Evolutionary conservation across 1,140 invertebrate genomes (phyloP).

Genomic region (Wiebesia pumilae): DNA sequence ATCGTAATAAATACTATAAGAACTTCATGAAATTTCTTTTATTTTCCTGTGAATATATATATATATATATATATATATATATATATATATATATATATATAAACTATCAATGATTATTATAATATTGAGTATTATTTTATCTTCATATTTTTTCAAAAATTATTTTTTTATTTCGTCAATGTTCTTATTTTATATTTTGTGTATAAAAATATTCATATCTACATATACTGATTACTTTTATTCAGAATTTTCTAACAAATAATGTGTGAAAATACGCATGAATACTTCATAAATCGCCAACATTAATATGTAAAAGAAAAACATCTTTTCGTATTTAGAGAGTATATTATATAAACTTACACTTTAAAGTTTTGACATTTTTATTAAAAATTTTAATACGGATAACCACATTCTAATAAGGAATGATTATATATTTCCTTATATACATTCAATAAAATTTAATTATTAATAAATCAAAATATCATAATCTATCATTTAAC

Average conservation of each 20-base stretch:
- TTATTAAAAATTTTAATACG: neutral
- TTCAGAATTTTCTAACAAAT: slow-evolving; percentile 35
- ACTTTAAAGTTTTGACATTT: neutral
- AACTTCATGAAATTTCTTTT: too few species aligned
- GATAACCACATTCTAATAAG: neutral
- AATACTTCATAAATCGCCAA: slow-evolving; percentile 30
- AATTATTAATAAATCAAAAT: too few species aligned
- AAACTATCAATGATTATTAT: too few species aligned
- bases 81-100: too few species aligned
- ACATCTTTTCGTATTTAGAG: neutral
- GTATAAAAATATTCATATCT: neutral
- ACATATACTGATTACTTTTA: neutral
- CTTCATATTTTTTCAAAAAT: too few species aligned
- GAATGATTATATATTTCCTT: too few species aligned
- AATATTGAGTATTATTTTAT: too few species aligned
- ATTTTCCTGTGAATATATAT: too few species aligned
- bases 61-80: too few species aligned
- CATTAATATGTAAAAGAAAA: slow-evolving; percentile 39
- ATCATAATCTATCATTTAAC: too few species aligned
- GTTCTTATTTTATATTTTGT: neutral
- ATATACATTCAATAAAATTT: too few species aligned
- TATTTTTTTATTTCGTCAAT: neutral
- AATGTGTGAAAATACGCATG: slow-evolving; percentile 13
- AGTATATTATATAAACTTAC: slow-evolving; percentile 8
- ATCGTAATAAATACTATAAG: too few species aligned